Conservation (phyloP, 1,140 invertebrate genomes). For the Zaprionus ornatus region DNA sequence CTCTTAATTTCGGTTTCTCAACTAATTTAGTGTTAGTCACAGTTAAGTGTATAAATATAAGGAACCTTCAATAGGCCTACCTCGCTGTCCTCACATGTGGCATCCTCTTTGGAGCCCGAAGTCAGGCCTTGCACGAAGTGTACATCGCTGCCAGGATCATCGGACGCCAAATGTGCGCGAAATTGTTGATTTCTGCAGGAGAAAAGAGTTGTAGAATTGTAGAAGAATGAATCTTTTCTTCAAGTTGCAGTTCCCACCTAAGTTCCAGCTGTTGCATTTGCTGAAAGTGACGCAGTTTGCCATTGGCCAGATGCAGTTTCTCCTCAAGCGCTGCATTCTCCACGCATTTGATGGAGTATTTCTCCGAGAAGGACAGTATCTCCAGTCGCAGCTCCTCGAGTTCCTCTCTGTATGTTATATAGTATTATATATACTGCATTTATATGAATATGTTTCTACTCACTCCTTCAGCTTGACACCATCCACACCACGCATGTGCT, state of each 20-base stretch:
- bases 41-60: background rate
- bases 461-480: conserved; percentile 76
- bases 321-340: conserved; percentile 94
- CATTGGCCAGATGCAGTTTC: conserved; percentile 90
- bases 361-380: conserved; percentile 93
- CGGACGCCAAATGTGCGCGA: conserved; percentile 89
- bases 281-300: conserved; percentile 91
- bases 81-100: conserved; percentile 77
- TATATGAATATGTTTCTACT: conserved; percentile 21
- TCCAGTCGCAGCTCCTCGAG: conserved; percentile 93
- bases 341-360: conserved; percentile 95
- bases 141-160: conserved; percentile 85
- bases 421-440: background rate
- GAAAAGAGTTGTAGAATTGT: background rate
- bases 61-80: conserved; percentile 35
- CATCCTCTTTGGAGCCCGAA: conserved; percentile 56
- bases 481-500: conserved; percentile 71
- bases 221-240: no score
- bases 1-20: conserved; percentile 33
- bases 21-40: conserved; percentile 53
- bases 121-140: conserved; percentile 76
- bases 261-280: conserved; percentile 89
- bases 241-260: conserved; percentile 81
- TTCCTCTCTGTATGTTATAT: conserved; percentile 87
- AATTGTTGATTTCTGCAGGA: conserved; percentile 89